Evolutionary conservation across 2,113 vertebrate species (phyloP).

Genomic region (Sarotherodon lohbergeri): DNA sequence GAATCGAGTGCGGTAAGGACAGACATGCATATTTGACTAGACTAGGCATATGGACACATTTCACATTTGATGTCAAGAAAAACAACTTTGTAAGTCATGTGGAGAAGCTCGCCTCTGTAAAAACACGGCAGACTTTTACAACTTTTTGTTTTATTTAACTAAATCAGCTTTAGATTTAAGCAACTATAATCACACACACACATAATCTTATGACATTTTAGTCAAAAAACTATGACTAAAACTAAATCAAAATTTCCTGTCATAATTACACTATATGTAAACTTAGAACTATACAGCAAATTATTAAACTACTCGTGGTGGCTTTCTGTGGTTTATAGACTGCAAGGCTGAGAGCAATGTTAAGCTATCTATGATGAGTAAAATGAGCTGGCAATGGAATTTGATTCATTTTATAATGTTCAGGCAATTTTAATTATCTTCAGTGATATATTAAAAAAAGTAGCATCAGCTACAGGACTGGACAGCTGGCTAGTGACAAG

Average conservation of each 20-base stretch:
- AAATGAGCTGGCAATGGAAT: not conserved
- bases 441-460: not conserved
- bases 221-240: not conserved
- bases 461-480: not conserved
- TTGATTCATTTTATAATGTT: not conserved
- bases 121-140: not conserved
- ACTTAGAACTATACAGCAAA: not conserved
- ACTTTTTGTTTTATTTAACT: not conserved
- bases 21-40: not conserved
- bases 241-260: not conserved
- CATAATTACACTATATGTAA: not conserved
- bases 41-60: not conserved
- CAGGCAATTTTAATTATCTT: not conserved
- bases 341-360: not conserved
- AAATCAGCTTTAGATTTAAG: not conserved
- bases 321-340: not conserved
- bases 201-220: not conserved
- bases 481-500: not conserved
- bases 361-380: not conserved
- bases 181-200: not conserved
- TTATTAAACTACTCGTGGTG: not conserved
- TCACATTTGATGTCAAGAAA: not conserved
- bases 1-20: not conserved
- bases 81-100: not conserved
- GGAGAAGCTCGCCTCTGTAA: not conserved